Evolutionary conservation across 1,140 invertebrate genomes (phyloP), one percentile per base, ranked within the genome.

Genomic region (Armadillidium nasatum): DNA sequence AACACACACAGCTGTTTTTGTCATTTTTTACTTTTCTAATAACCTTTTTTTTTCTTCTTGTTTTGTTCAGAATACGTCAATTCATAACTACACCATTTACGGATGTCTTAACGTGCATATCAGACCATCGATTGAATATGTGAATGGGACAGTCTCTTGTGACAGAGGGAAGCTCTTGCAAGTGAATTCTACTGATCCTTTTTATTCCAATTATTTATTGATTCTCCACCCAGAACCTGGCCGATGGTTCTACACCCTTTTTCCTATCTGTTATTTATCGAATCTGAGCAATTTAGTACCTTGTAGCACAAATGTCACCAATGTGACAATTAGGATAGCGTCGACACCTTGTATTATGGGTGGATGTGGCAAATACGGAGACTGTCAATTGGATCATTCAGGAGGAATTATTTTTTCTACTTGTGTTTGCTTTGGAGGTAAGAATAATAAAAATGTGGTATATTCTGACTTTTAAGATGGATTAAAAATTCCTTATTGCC

Each of bases 371-470:
- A 82, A 79, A 23, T 84, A 84, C 76, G 76, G 89, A 85, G 80
- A 91, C 88, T 87, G 88, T 88, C 89, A 83, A 91, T 89, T 86
- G 90, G 83, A 91, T 90, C n/a, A n/a, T 73, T 91, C 90, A 71
- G 93, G 91, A 10, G 83, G 85, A 19, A 80, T 85, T 66, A 83
- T 86, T 33, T 87, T 85, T 79, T 85, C 84, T 60, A 83, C 86
- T 6, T 88, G 87, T 81, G 80, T 83, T 33, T 88, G 87, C 82
- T 83, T 82, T 76, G 84, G 85, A 81, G 86, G 86, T 87, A 33
- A 33, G 33, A 33, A 33, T 33, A 6, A 33, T 1, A 6, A 6
- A 33, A 33, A 33, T 33, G 6, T 33, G 2, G 2, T 3, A 33
- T 6, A 33, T 33, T 6, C 6, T 33, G 6, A 33, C 33, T 3